These are phyloP conservation scores for Molorchus minor DNA, from an alignment of 2,888 invertebrate species.

Conservation along the genomic window DNA sequence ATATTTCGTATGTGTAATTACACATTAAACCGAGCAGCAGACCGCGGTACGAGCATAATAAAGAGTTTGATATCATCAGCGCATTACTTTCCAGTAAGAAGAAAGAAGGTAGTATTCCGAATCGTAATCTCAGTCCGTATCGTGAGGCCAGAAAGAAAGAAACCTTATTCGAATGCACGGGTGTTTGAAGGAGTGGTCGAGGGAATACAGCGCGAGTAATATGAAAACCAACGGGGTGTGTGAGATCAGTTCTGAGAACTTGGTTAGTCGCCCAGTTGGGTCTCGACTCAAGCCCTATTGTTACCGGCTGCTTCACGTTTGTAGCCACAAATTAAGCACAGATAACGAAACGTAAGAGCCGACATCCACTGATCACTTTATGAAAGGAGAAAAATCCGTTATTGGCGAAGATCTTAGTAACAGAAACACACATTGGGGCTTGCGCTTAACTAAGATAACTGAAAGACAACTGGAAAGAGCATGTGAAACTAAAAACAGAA, in stretches of 20 bases:
- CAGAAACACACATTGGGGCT: no score
- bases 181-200: conserved; percentile 18
- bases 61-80: conserved; percentile 18
- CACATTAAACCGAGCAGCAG: conserved; percentile 14
- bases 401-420: no score
- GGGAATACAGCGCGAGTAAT: conserved; percentile 15
- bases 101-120: conserved; percentile 26
- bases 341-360: no score
- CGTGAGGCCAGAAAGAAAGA: conserved; percentile 21
- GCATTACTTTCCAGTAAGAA: conserved; percentile 18
- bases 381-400: no score
- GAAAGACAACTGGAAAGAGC: no score
- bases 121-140: conserved; percentile 16
- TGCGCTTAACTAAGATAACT: no score
- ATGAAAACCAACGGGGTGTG: conserved; percentile 27
- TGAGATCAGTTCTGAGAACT: conserved; percentile 32
- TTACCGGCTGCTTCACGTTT: no score
- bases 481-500: no score
- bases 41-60: conserved; percentile 11
- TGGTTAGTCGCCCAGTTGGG: no score
- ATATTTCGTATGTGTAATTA: conserved; percentile 16
- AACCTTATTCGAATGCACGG: conserved; percentile 23
- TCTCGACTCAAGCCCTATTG: no score
- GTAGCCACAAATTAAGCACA: no score
- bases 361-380: no score